Base-by-base conservation (phyloP, 2,113 vertebrate species). In the Bubalus kerabau region DNA sequence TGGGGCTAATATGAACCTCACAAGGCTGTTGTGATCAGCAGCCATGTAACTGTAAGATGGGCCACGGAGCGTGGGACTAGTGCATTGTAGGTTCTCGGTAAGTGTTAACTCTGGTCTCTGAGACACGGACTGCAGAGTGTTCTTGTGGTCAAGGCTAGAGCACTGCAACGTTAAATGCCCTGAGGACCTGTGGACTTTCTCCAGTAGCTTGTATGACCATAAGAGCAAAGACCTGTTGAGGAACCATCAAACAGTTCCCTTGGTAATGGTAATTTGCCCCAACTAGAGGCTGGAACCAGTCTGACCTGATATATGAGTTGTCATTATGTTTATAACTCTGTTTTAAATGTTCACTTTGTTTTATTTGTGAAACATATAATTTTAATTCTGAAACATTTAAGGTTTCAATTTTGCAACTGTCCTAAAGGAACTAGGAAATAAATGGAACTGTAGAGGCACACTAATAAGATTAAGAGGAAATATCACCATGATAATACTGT, bases 401-500 rank as follows among this genome's bases (percentile, higher is more conserved):
- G 62, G 5, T 88, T 97, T 92, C 40, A 54, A n/a, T 82, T 74
- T 88, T 67, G 3, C 14, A 50, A 5, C 36, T 90, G 48, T 95
- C 46, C 12, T 97, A 76, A 94, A 92, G 80, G 48, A 91, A 81
- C 78, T 94, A 40, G 76, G 94, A 92, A 92, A 92, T 92, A 95
- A 93, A 83, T 78, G 74, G 36, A 80, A 80, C 17, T 78, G 3
- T 85, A 97, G 50, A 36, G 84, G 14, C 32, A 16, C 60, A 59
- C 28, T 76, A 87, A 8, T 67, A 46, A 78, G 60, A 23, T 64
- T 81, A 78, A 88, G 87, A 96, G 24, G 26, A 67, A 93, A 56
- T 21, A 87, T 82, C 59, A 54, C n/a, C n/a, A 56, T 57, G 57
- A 91, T 57, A 6, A 5, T 74, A 54, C 26, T 52, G 3, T 57